Evolutionary conservation across 2,113 vertebrate genomes (phyloP), one percentile per base, ranked within the genome.

Genomic region (Chloropsis hardwickii): DNA sequence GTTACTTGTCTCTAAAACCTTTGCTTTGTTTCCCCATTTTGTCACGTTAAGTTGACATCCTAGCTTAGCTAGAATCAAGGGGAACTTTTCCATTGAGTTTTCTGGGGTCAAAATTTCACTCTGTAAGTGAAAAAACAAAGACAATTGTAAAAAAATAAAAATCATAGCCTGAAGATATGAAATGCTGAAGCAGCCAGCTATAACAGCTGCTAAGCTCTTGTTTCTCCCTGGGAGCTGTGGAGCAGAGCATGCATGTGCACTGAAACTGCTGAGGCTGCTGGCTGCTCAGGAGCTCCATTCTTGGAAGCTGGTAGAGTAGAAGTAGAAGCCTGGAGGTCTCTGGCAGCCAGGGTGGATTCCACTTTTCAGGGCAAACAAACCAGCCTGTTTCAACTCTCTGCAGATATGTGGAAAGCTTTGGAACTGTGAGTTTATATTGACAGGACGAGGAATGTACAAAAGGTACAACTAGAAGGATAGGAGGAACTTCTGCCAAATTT

Each of bases 211-310:
- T 83, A 28, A 76, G 40, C 53, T 27, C 48, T 64, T 54, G 48
- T 48, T 78, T 93, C 44, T 86, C 16, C 16, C 58, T 72, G 39
- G 53, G 71, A 95, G 44, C 60, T 72, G 27, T 53, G 37, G 31
- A 61, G 45, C 35, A 61, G 67, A 37, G 21, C n/a, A 42, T 0
- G 0, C n/a, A 50, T 1, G 0, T 39, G n/a, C 78, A 53, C 31
- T 37, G 28, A 56, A 65, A 35, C 39, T 47, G 42, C 67, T 6
- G 3, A 80, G 48, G 25, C 35, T 65, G 84, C 56, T 6, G 3
- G 45, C 53, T 64, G 66, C 57, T 19, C 54, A 21, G 80, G 50
- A 72, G 37, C 42, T 78, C 72, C 8, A 1, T 14, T 62, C 24
- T 8, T 22, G 47, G 60, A 64, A 80, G 24, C 40, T 51, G 57